A percentile compares a stretch with the other conserved stretches of the same genome.
Conservation (phyloP, 2,888 invertebrate species). For the Nebria brevicollis region DNA sequence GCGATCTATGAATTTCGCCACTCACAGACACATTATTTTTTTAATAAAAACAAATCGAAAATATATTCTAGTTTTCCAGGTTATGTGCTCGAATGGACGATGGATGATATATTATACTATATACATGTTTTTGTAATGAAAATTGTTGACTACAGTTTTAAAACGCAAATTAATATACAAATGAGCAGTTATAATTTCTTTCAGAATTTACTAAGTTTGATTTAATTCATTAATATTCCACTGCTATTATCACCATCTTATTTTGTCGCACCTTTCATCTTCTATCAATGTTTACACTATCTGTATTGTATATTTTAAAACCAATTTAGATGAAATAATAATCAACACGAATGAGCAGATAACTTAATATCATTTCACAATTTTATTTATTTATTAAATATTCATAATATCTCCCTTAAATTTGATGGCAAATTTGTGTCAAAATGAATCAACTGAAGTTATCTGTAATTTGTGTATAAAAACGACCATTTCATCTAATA, state of each 20-base stretch:
- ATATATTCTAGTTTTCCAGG: constrained; percentile 23
- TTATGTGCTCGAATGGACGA: constrained; percentile 20
- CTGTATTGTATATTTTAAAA: too few relatives aligned
- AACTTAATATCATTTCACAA: background rate
- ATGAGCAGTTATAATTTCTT: background rate
- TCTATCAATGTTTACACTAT: too few relatives aligned
- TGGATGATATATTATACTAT: constrained; percentile 1
- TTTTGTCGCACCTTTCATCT: background rate
- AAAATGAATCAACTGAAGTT: background rate
- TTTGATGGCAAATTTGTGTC: background rate
- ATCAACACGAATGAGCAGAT: background rate
- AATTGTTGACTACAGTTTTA: background rate
- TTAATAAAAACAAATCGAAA: background rate
- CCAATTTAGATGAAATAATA: too few relatives aligned
- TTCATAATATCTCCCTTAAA: too few relatives aligned
- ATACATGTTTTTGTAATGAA: constrained; percentile 19
- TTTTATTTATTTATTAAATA: too few relatives aligned
- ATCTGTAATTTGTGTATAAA: background rate
- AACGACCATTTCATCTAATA: background rate
- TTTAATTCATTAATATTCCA: constrained; percentile 6
- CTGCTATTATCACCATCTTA: background rate
- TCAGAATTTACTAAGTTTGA: background rate
- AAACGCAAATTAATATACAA: too few relatives aligned
- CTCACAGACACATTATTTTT: constrained; percentile 9
- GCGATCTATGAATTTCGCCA: constrained; percentile 64